Base-by-base conservation (phyloP, 1,140 invertebrate species). In the Trypoxylus dichotomus region DNA sequence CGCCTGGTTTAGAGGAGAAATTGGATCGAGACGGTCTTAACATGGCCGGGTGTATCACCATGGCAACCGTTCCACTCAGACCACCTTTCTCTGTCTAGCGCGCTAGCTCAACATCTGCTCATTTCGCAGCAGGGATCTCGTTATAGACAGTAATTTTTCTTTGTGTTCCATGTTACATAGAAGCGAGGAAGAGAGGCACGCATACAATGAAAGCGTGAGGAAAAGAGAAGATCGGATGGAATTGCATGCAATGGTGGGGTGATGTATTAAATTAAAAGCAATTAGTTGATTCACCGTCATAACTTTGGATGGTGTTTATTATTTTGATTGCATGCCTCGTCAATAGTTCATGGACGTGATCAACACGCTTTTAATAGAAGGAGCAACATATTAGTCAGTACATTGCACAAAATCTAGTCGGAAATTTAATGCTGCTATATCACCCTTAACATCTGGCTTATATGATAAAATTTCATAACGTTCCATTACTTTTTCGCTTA, bases 1-100 rank as follows among this genome's bases (percentile, higher is more conserved):
- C 47, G 47, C 47, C 47, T 54, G 15, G 47, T 54, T n/a, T 54
- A 54, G 47, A 54, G 47, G 47, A 54, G 47, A 54, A 54, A 54
- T 54, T 54, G 47, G 47, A 54, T 54, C 47, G 47, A 54, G 47
- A 54, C 47, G 47, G 47, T 54, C 47, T 54, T 54, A 19, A 54
- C 47, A 54, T 54, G 47, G 47, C 47, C 47, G 47, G 47, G 47
- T 19, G 47, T 15, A 19, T 54, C 47, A 19, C 47, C 47, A 54
- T 54, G 47, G 47, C 47, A 54, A 54, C 47, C 47, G 47, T 54
- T 54, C 47, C 47, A 54, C 47, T 54, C 47, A 54, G 19, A 54
- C 6, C 47, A 19, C 6, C 47, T 15, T n/a, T 3, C 47, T 54
- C 47, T 54, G 1, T 54, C 47, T 54, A 54, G 6, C 47, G 15